These are phyloP conservation scores for Cistogaster globosa DNA, from an alignment of 2,888 invertebrate species.

Conservation along the genomic window DNA sequence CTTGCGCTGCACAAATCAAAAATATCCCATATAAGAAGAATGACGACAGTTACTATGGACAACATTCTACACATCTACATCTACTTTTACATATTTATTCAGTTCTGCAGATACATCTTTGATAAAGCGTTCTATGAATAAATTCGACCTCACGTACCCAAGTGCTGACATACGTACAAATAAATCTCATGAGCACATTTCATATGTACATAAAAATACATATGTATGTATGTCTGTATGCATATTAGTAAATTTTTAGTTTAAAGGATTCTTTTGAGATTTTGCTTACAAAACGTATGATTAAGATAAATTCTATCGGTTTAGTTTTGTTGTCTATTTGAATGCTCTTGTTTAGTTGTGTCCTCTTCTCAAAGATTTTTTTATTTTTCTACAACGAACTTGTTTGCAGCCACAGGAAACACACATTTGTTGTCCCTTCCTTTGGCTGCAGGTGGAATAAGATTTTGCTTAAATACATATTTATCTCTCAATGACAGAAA, in stretches of 20 bases:
- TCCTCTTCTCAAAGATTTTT: neutral
- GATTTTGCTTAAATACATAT: conserved; percentile 46
- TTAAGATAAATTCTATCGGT: conserved; percentile 57
- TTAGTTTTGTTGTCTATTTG: neutral
- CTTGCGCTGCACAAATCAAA: conserved; percentile 13
- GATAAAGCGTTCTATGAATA: conserved; percentile 21
- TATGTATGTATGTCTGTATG: neutral
- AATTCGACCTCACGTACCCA: conserved; percentile 53
- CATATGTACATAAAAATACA: too few species aligned
- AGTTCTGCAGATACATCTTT: neutral
- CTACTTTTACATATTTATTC: neutral
- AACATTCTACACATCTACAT: neutral
- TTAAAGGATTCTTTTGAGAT: conserved; percentile 40
- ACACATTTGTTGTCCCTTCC: conserved; percentile 51
- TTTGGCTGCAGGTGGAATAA: conserved; percentile 53
- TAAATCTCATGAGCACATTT: too few species aligned
- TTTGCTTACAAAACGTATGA: conserved; percentile 36
- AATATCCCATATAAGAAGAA: conserved; percentile 32
- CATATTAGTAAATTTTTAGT: neutral
- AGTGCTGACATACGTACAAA: conserved; percentile 53
- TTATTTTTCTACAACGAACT: neutral
- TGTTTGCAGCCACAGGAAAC: conserved; percentile 42
- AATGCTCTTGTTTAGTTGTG: conserved; percentile 24
- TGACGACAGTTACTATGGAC: neutral
- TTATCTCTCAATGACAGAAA: conserved; percentile 8